Base-by-base conservation (phyloP, 92 coral and sea anemone genomes). In the Heteractis magnifica region DNA sequence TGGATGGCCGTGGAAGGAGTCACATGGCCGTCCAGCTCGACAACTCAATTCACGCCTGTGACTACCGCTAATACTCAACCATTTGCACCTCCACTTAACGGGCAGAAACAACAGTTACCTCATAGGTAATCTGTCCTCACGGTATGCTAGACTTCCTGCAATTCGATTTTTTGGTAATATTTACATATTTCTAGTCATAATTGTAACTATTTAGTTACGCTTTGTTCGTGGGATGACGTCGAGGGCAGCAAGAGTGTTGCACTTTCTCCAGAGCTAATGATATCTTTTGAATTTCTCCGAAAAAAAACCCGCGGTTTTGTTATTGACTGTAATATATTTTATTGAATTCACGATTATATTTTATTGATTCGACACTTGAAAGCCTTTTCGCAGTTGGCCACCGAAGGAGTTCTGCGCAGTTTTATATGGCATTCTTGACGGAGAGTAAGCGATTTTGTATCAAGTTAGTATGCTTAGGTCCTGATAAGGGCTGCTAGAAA, bases 51-150 rank as follows among this genome's bases (percentile, higher is more conserved):
- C 15, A 26, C 77, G 21, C 79, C 91, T 2, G 81, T 79, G 5
- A 83, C 91, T 4, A 78, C 73, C 52, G 70, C 81, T 21, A 79
- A 81, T 70, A 92, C 76, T 78, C 90, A 71, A 51, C 91, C 60
- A 64, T 88, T 88, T 65, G 84, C 77, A 78, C 76, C 81, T 13
- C 49, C 73, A 4, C 44, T 48, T 23, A 68, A 41, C 49, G 73
- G 49, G 73, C 74, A 41, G 60, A 80, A 80, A 65, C 77, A 81
- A 53, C 60, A 81, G 52, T 64, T 75, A 14, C 84, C 84, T 12
- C 84, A 81, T 70, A 68, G 77, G 84, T 81, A 71, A 62, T 62
- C 70, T n/a, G 77, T 50, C 71, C 34, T 65, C 11, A 6, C 13
- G 13, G 82, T 53, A 58, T 14, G 16, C 13, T 44, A 48, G 73